Evolutionary conservation across 1,140 invertebrate species (phyloP), one percentile per base, ranked within the genome.

Genomic region (Liolophura sinensis): DNA sequence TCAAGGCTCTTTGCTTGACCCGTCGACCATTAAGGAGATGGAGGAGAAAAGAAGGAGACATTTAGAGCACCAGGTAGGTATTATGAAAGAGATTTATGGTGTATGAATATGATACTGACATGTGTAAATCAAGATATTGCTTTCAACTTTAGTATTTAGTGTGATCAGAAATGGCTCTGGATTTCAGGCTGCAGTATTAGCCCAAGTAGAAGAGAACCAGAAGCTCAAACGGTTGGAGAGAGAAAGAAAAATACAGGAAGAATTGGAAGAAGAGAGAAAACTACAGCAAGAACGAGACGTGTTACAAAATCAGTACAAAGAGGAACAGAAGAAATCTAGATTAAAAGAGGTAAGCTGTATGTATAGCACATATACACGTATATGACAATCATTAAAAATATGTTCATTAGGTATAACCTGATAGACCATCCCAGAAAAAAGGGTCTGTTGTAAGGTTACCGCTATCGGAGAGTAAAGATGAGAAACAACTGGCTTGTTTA

Each of bases 131-230:
- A n/a, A n/a, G n/a, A n/a, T n/a, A n/a, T n/a, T n/a, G 31, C 3
- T 40, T 40, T 9, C 3, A 40, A 5, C 3, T 40, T 40, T 40
- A 40, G 3, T 3, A 40, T 40, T 40, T 40, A 40, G 3, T 5
- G 31, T 40, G 31, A 3, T 40, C 31, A 5, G 3, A 40, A 3
- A 40, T 40, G 3, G 3, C 9, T 40, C 31, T 40, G 31, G 9
- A 58, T 55, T 40, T 7, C 64, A 84, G 81, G 68, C 72, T 55
- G 78, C 79, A 27, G 73, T 84, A 18, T 77, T 77, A 60, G 72
- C 72, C 1, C 82, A 85, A 69, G 78, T 85, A 18, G 78, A 82
- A 31, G 81, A 85, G 63, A 80, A 81, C 64, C 76, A 82, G 62
- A 67, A 72, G 55, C 64, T 60, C 47, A 79, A 80, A 65, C 73